Evolutionary conservation across 2,113 vertebrate species (phyloP).

Genomic region (Bostrychus sinensis): DNA sequence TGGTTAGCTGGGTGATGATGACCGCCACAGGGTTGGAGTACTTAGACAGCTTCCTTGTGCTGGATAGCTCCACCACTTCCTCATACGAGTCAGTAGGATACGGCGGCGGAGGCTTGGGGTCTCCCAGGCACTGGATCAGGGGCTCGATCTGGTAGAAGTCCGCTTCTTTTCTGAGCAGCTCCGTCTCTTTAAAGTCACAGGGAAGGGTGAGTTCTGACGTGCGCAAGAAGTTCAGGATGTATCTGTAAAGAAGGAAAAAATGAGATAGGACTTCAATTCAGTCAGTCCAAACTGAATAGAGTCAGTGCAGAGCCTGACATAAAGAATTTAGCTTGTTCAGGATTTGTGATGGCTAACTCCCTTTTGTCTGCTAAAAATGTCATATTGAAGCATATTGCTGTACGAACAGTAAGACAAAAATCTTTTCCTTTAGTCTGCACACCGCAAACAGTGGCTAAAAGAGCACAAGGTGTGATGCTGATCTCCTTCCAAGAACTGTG

Average conservation of each 20-base stretch:
- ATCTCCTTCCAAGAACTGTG: too few species aligned
- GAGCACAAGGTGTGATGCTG: too few species aligned
- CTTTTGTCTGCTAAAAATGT: too few species aligned
- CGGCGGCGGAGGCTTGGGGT: constrained; percentile 87
- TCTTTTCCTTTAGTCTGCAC: too few species aligned
- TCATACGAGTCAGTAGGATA: constrained; percentile 96
- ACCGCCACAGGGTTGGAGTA: constrained; percentile 98
- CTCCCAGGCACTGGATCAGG: constrained; percentile 93
- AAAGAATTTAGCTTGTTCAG: too few species aligned
- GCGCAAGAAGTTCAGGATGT: constrained; percentile 94
- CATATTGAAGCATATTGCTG: too few species aligned
- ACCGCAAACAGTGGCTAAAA: too few species aligned
- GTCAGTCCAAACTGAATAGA: too few species aligned
- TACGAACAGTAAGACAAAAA: too few species aligned
- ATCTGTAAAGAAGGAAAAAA: constrained; percentile 33
- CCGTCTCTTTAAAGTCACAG: constrained; percentile 90
- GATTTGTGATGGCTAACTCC: too few species aligned
- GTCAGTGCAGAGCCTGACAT: too few species aligned
- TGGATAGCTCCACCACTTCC: constrained; percentile 96
- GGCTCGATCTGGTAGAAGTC: constrained; percentile 97
- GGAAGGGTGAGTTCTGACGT: constrained; percentile 94
- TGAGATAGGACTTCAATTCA: not conserved
- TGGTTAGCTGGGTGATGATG: constrained; percentile 96
- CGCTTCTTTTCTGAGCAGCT: constrained; percentile 90
- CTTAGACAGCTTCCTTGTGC: constrained; percentile 96